These are phyloP conservation scores for Drosophila melanocephala DNA, from an alignment of 2,888 invertebrate genomes.

Conservation along the genomic window DNA sequence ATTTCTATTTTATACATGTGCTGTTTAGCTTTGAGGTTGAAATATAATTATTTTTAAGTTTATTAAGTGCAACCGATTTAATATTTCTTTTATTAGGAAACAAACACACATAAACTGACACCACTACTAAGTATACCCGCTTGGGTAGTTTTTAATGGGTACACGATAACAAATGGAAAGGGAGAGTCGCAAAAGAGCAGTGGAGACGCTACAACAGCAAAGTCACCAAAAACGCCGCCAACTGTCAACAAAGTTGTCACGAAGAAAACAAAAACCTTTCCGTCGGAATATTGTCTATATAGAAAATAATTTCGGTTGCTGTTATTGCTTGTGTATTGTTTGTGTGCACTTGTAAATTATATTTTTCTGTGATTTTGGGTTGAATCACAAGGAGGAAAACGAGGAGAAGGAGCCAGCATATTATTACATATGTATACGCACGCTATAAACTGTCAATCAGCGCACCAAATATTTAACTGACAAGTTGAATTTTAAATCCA, in stretches of 20 bases:
- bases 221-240: slow-evolving; percentile 36
- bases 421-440: slow-evolving; percentile 5
- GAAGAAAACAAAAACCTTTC: slow-evolving; percentile 37
- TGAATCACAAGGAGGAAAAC: too few relatives aligned
- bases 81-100: too few relatives aligned
- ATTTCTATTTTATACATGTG: neutral
- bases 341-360: slow-evolving; percentile 21
- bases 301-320: slow-evolving; percentile 30
- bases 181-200: neutral
- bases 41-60: neutral
- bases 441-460: slow-evolving; percentile 15
- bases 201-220: slow-evolving; percentile 17
- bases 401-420: neutral
- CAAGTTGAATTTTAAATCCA: neutral
- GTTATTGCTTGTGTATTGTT: slow-evolving; percentile 6
- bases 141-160: neutral
- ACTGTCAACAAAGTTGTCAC: slow-evolving; percentile 49
- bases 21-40: too few relatives aligned
- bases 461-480: slow-evolving; percentile 10
- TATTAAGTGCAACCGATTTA: neutral
- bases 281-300: slow-evolving; percentile 34
- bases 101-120: neutral
- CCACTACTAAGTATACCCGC: neutral
- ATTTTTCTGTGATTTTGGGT: slow-evolving; percentile 17
- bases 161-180: neutral